Base-by-base conservation (phyloP, 2,797 vertebrate species). In the Pelobates cultripes region DNA sequence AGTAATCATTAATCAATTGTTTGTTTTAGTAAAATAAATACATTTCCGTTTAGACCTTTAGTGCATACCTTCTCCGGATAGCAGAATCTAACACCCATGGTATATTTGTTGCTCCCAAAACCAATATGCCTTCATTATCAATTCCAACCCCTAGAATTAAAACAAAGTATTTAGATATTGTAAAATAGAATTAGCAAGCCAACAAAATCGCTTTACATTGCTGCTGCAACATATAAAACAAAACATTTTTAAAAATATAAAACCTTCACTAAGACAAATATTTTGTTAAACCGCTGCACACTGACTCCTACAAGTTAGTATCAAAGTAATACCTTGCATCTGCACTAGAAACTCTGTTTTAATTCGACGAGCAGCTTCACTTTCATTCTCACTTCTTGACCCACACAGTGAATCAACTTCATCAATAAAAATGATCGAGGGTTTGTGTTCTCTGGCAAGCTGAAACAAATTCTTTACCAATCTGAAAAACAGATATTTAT, bases 311-410 rank as follows among this genome's bases (percentile, higher is more conserved):
- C 47, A 51, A 6, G 47, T 51, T 51, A 51, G 47, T 2, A 5
- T 51, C 10, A 51, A 43, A 17, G 41, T 60, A 15, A 86, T 85
- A 97, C 98, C 98, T 90, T 99, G 98, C 98, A 99, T 99, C 86
- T 99, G 98, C 77, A 99, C 97, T 43, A 99, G 92, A 89, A 99
- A 99, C 84, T 99, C 98, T 0, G 98, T 99, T 91, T 99, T 99
- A 86, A 99, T 99, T 71, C 97, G 93, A 2, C 98, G 95, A 4
- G 98, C 98, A 43, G 97, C 97, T 88, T 99, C 98, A 0, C 98
- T 99, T 90, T 99, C 98, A 61, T 99, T 99, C 90, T 99, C 97
- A 87, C 97, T 99, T 87, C 98, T 94, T 13, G 98, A 99, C 14
- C 96, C 96, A 1, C 98, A 99, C 10, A 99, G 92, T 2, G 98